Base-by-base conservation (phyloP, 2,888 invertebrate species). In the Cheiracanthium punctorium region DNA sequence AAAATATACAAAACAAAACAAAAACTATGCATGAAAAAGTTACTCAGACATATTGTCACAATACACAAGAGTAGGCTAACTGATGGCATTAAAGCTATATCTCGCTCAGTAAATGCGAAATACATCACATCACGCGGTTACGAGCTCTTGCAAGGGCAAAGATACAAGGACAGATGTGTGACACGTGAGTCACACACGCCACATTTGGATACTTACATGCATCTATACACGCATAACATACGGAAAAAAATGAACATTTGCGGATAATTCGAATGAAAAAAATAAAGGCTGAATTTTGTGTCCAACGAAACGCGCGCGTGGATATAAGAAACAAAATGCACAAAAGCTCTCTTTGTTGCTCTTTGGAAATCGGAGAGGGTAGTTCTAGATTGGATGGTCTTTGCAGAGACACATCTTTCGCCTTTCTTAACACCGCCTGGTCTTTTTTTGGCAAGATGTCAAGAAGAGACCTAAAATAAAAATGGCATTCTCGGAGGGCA, bases 321-420 rank as follows among this genome's bases (percentile, higher is more conserved):
- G 70, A 82, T 41, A 41, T 64, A 37, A 64, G 58, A 41, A 17
- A 48, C 37, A 58, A n/a, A 33, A 75, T 33, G 70, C 37, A 82
- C 75, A 82, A 64, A 75, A 81, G 69, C n/a, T 69, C 69, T 52
- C 81, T 74, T 81, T 81, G 74, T 81, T 81, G 52, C 14, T 28
- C 5, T 75, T 64, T 65, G 8, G 37, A 41, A 37, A 70, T 24
- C 14, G 41, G 37, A 41, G 33, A 69, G 17, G 17, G 7, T 7
- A 29, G 17, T 14, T 8, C 28, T 29, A 17, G 14, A 28, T 65
- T 24, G 20, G 58, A 58, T 17, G 14, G 43, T 48, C 43, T 48
- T 48, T 17, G n/a, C 43, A 48, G 43, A 17, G n/a, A 17, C 10
- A 17, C 10, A 48, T 71, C 52, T 33, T 80, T 80, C 70, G 33